phyloP scores from a whole-genome alignment of 2,797 vertebrate species.

The Centroberyx gerrardi region DNA sequence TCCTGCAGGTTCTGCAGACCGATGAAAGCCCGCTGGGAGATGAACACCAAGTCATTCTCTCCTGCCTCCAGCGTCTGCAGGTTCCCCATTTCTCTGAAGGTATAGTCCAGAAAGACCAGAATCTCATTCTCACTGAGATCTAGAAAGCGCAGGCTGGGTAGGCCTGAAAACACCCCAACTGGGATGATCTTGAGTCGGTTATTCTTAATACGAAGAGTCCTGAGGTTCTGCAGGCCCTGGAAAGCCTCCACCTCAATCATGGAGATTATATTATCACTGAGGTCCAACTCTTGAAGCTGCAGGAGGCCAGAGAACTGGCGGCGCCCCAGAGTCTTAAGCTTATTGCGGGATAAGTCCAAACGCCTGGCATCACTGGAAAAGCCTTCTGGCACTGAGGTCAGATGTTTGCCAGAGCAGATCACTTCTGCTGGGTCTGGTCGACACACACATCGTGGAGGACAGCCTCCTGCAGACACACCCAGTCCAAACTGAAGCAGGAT shows the following conservation, averaged over 20 bases:
- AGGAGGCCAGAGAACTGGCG: slow-evolving; percentile 88
- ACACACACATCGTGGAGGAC: slow-evolving; percentile 88
- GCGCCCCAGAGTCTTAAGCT: slow-evolving; percentile 87
- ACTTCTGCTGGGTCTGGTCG: slow-evolving; percentile 83
- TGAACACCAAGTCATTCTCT: slow-evolving; percentile 92
- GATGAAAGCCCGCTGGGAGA: slow-evolving; percentile 89
- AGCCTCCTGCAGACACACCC: slow-evolving; percentile 73
- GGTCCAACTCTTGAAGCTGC: slow-evolving; percentile 90
- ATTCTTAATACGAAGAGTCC: slow-evolving; percentile 85
- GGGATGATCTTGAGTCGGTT: slow-evolving; percentile 92
- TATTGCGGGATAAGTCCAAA: slow-evolving; percentile 91
- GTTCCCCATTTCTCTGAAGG: slow-evolving; percentile 87
- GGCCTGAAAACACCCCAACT: slow-evolving; percentile 88
- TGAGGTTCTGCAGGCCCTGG: slow-evolving; percentile 87
- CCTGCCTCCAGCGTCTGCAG: slow-evolving; percentile 89
- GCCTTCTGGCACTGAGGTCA: slow-evolving; percentile 86
- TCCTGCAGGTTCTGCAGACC: slow-evolving; percentile 87
- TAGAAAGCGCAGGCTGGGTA: slow-evolving; percentile 85
- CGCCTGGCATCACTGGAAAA: slow-evolving; percentile 84
- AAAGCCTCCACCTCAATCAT: slow-evolving; percentile 92
- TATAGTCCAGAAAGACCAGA: slow-evolving; percentile 91
- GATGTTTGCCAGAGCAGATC: slow-evolving; percentile 87
- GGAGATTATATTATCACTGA: slow-evolving; percentile 89
- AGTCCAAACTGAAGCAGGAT: slow-evolving; percentile 80
- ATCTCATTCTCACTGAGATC: slow-evolving; percentile 93